phyloP scores from a whole-genome alignment of 2,888 invertebrate genomes.

The Baronia brevicornis region DNA sequence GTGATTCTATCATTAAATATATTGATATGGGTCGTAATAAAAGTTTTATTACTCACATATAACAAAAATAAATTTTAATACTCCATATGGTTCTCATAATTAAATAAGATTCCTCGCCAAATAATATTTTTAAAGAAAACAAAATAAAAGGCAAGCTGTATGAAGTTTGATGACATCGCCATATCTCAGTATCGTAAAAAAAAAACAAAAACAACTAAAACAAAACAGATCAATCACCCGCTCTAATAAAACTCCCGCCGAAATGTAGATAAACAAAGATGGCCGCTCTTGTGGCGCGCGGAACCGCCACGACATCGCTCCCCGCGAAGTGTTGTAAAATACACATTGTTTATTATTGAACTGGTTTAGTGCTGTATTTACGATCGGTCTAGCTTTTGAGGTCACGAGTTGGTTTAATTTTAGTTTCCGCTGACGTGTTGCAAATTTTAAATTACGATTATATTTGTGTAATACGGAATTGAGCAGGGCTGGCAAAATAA shows the following conservation, averaged over 20 bases:
- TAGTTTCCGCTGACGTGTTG: constrained; percentile 3
- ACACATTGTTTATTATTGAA: constrained; percentile 12
- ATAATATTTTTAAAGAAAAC: no score
- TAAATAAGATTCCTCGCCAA: no score
- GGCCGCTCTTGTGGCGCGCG: constrained; percentile 5
- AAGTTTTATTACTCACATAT: no score
- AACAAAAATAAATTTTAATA: no score
- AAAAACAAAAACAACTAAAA: not conserved
- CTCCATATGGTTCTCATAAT: no score
- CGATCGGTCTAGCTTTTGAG: constrained; percentile 14
- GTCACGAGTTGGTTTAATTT: constrained; percentile 9
- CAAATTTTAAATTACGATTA: no score
- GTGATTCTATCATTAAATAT: no score
- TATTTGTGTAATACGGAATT: no score
- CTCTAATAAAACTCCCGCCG: constrained; percentile 11
- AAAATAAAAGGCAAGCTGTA: no score
- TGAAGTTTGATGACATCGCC: not conserved
- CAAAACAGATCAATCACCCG: constrained; percentile 8
- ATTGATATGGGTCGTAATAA: no score
- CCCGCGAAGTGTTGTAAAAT: constrained; percentile 14
- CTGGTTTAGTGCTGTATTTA: constrained; percentile 11
- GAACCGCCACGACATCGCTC: constrained; percentile 8
- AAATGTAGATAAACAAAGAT: constrained; percentile 9
- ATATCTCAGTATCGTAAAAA: not conserved
- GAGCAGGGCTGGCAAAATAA: no score